Evolutionary conservation across 1,140 invertebrate species (phyloP), one percentile per base, ranked within the genome.

Genomic region (Cephus cinctus): DNA sequence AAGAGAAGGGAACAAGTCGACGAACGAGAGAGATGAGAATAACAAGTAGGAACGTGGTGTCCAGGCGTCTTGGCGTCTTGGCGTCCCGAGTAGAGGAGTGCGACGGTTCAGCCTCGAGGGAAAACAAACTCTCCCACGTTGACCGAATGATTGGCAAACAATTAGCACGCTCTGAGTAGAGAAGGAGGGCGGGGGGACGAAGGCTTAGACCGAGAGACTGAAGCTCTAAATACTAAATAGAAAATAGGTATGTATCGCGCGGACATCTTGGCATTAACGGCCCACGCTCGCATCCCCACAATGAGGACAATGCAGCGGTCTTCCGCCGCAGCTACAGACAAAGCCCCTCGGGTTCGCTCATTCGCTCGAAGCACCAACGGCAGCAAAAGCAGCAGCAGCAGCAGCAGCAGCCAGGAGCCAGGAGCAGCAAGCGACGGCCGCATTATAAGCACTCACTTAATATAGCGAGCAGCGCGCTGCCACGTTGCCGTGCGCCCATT

Each of bases 241-340:
- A n/a, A n/a, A n/a, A n/a, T n/a, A n/a, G n/a, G n/a, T n/a, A n/a
- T n/a, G n/a, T 59, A 56, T 60, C 52, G 30, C 40, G 25, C 47
- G 12, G 52, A 51, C 50, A 60, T 60, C 57, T 59, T 59, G 46
- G 56, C 44, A 58, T 46, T 59, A 56, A 53, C 58, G 22, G 49
- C 30, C 52, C 44, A 47, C 44, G 25, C 18, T 31, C 52, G 49
- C 57, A 59, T 60, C 55, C 59, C 53, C 56, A 19, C 46, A 42
- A 43, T 54, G 54, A 56, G 52, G 45, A 42, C 56, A 56, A 43
- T 55, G 43, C 42, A 20, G 27, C 16, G 18, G 25, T 27, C 25
- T 27, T 27, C 25, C 25, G 25, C 6, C 25, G 25, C n/a, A 27
- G 25, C 25, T n/a, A 8, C 6, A n/a, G 25, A 27, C 25, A 27